A percentile compares a stretch with the other conserved stretches of the same genome.
phyloP scores from a whole-genome alignment of 2,113 vertebrate species.

The Dryoscopus gambensis region DNA sequence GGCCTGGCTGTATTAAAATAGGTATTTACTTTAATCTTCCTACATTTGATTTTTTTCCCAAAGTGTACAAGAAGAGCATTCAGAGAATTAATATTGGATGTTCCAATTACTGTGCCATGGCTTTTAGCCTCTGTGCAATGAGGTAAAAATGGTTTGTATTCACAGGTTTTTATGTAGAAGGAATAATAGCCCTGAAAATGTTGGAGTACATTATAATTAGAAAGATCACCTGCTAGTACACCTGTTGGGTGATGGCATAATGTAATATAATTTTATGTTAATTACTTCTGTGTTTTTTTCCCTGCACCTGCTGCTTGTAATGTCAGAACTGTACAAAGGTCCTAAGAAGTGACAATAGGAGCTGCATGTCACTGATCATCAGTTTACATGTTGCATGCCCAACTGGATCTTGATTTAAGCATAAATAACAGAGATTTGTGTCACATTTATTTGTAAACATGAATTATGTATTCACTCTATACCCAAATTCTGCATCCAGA shows the following conservation, averaged over 20 bases:
- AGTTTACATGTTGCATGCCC: neutral
- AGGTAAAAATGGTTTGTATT: slow-evolving; percentile 46
- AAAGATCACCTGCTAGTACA: slow-evolving; percentile 71
- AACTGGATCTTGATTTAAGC: slow-evolving; percentile 17
- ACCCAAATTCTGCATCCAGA: neutral
- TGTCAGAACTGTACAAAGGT: slow-evolving; percentile 49
- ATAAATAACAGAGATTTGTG: neutral
- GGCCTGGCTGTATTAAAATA: neutral
- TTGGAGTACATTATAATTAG: slow-evolving; percentile 50
- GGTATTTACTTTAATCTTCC: slow-evolving; percentile 36
- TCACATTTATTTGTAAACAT: slow-evolving; percentile 15
- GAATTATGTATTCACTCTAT: neutral
- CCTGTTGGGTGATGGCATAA: slow-evolving; percentile 68
- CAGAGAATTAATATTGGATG: slow-evolving; percentile 19
- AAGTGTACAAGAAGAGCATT: slow-evolving; percentile 23
- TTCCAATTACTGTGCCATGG: slow-evolving; percentile 40
- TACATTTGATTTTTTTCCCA: neutral
- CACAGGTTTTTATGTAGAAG: slow-evolving; percentile 28
- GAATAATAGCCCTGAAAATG: slow-evolving; percentile 41
- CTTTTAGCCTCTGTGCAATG: slow-evolving; percentile 25
- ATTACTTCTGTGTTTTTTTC: slow-evolving; percentile 38
- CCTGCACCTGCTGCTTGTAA: slow-evolving; percentile 60
- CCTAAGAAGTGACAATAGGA: slow-evolving; percentile 29
- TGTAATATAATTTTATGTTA: slow-evolving; percentile 68
- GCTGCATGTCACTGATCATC: slow-evolving; percentile 29